Evolutionary conservation across 2,797 vertebrate species (phyloP).

Genomic region (Poecilia picta): DNA sequence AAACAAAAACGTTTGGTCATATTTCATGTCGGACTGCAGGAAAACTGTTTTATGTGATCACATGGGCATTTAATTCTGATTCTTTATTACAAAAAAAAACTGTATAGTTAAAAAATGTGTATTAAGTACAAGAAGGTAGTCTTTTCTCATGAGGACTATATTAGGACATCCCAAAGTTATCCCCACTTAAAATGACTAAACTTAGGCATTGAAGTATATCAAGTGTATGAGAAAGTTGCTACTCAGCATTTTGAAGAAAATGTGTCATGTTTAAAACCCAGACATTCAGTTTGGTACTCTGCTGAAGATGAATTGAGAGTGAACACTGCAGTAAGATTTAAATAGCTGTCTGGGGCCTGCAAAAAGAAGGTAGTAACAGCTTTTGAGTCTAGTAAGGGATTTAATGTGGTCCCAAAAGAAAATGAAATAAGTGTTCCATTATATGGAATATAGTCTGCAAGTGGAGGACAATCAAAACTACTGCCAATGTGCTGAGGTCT

Average conservation of each 20-base stretch:
- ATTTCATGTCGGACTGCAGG: no score
- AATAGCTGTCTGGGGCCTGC: background rate
- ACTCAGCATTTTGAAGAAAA: background rate
- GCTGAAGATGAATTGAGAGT: background rate
- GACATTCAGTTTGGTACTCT: background rate
- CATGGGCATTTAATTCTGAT: no score
- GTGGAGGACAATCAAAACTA: background rate
- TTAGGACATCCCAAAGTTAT: no score
- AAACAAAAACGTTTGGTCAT: no score
- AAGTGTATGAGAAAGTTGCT: background rate
- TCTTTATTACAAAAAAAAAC: no score
- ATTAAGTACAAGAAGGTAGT: no score
- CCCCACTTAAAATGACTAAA: no score
- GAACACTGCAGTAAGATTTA: background rate
- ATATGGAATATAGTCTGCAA: background rate
- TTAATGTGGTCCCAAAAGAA: background rate
- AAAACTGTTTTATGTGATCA: no score
- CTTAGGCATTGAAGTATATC: background rate
- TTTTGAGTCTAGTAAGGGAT: background rate
- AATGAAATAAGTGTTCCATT: background rate
- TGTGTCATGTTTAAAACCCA: background rate
- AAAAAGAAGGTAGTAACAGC: background rate
- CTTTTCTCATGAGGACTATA: no score
- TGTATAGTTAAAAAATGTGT: no score
- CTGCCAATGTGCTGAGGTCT: background rate